Evolutionary conservation across 1,140 invertebrate genomes (phyloP).

Genomic region (Cherax quadricarinatus): DNA sequence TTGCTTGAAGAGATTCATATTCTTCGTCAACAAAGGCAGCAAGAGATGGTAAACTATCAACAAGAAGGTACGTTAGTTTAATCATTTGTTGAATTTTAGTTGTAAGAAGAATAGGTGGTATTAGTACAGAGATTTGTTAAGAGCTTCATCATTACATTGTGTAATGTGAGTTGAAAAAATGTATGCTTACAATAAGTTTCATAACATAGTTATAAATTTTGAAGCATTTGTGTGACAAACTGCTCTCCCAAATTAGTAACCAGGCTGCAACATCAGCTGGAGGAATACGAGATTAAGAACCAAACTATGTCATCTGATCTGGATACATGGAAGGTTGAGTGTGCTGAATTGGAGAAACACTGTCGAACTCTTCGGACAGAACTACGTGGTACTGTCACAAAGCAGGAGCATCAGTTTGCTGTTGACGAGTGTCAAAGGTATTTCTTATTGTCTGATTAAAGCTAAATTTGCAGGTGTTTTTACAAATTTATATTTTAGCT

Average conservation of each 20-base stretch:
- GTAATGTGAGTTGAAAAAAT: too few species aligned
- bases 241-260: background rate
- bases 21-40: constrained; percentile 34
- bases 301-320: constrained; percentile 30
- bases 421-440: constrained; percentile 66
- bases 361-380: constrained; percentile 28
- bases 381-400: constrained; percentile 32
- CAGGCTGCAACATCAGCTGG: constrained; percentile 32
- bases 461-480: too few species aligned
- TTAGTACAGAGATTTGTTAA: too few species aligned
- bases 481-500: too few species aligned
- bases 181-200: too few species aligned
- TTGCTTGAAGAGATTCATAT: constrained; percentile 45
- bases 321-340: constrained; percentile 34
- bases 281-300: constrained; percentile 31
- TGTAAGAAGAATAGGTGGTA: too few species aligned
- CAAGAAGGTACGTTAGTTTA: constrained; percentile 6
- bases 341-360: constrained; percentile 24
- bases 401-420: constrained; percentile 50
- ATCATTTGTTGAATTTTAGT: background rate
- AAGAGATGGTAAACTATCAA: constrained; percentile 15
- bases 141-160: too few species aligned
- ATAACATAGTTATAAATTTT: too few species aligned
- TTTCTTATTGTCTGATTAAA: background rate
- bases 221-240: too few species aligned